Evolutionary conservation across 2,888 invertebrate species (phyloP).

Genomic region (Ichneumoninae sp.): DNA sequence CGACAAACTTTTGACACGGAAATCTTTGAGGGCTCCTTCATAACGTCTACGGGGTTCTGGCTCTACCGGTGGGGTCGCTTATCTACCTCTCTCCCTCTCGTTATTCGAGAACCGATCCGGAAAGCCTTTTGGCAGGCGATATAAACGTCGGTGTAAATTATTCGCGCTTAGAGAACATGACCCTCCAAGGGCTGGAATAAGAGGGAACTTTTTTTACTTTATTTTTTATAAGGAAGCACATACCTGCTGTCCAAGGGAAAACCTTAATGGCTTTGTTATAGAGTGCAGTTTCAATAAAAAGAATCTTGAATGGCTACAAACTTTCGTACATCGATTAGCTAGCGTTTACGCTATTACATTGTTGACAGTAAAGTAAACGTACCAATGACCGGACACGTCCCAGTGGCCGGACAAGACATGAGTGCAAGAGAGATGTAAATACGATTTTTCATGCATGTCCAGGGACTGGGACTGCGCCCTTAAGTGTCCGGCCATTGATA

Average conservation of each 20-base stretch:
- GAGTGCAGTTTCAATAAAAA: not conserved
- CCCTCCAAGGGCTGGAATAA: not conserved
- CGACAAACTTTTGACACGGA: constrained; percentile 66
- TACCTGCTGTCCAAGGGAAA: not conserved
- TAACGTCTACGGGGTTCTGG: constrained; percentile 16
- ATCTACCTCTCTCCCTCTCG: constrained; percentile 36
- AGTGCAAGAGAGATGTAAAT: no score
- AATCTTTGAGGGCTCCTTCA: constrained; percentile 65
- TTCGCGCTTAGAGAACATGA: constrained; percentile 34
- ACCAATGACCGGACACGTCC: no score
- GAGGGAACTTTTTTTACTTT: constrained; percentile 11
- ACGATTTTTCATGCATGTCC: no score
- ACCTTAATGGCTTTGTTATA: not conserved
- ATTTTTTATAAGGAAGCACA: not conserved
- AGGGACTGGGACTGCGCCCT: no score
- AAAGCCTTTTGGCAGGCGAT: constrained; percentile 56
- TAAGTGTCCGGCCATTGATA: no score
- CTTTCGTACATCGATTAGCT: not conserved
- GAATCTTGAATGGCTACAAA: not conserved
- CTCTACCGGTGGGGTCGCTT: constrained; percentile 37
- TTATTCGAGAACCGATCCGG: constrained; percentile 51
- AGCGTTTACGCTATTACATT: not conserved
- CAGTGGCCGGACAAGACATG: no score
- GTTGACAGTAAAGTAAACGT: no score
- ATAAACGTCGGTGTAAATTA: constrained; percentile 64